Evolutionary conservation across 2,888 invertebrate genomes (phyloP).

Genomic region (Baccha elongata): DNA sequence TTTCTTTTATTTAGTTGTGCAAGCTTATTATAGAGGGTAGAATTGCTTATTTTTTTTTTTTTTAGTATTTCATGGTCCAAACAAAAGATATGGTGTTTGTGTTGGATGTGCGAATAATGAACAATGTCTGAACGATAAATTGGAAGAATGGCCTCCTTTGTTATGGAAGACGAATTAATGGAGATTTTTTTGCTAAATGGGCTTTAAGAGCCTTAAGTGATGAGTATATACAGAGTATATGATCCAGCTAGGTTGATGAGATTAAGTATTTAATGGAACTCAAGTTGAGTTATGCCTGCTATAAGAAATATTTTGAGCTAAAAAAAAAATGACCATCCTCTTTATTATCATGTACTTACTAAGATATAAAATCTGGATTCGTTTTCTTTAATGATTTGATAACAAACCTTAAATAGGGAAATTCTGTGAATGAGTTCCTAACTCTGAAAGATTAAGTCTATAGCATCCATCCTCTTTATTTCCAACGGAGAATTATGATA

Average conservation of each 20-base stretch:
- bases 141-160: conserved; percentile 21
- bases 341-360: no score
- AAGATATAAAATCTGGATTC: no score
- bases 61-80: conserved; percentile 10
- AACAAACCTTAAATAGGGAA: no score
- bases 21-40: conserved; percentile 46
- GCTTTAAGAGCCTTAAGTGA: conserved; percentile 28
- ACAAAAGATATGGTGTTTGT: conserved; percentile 21
- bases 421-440: no score
- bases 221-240: conserved; percentile 13
- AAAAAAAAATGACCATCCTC: not conserved
- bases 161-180: conserved; percentile 30
- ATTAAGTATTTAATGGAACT: conserved; percentile 33
- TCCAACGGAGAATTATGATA: no score
- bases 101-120: conserved; percentile 24
- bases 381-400: no score
- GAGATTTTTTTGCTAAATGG: conserved; percentile 26
- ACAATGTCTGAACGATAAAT: not conserved
- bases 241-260: conserved; percentile 27
- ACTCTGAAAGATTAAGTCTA: no score
- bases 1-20: conserved; percentile 37
- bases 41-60: conserved; percentile 6
- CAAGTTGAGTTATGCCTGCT: conserved; percentile 9
- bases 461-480: no score
- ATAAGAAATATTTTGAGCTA: not conserved